A percentile compares a stretch with the other conserved stretches of the same genome.
Conservation (phyloP, 1,140 invertebrate species). For the Apis mellifera region Amel_HAv3.1 CM009932.2:15981001-15981500, state of each 20-base stretch:
- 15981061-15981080: constrained; percentile 96
- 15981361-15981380: too few relatives aligned
- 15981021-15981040: constrained; percentile 98
- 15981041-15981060: constrained; percentile 98
- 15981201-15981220: constrained; percentile 99
- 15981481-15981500: constrained; percentile 97
- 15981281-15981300: constrained; percentile 99
- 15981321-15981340: constrained; percentile 74
- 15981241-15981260: constrained; percentile 99
- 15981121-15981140: constrained; percentile 95
- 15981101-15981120: constrained; percentile 92
- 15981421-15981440: not conserved
- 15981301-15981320: constrained; percentile 99
- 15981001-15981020: constrained; percentile 99
- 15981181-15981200: constrained; percentile 97
- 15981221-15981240: constrained; percentile 97
- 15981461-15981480: constrained; percentile 99
- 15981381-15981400: not conserved
- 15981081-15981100: constrained; percentile 80
- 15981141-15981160: constrained; percentile 94
- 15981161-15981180: constrained; percentile 98
- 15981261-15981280: constrained; percentile 99
- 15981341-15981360: not conserved
- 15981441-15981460: constrained; percentile 90
- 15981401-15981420: too few relatives aligned